phyloP scores from a whole-genome alignment of 2,888 invertebrate species.

The Xestia ashworthii region DNA sequence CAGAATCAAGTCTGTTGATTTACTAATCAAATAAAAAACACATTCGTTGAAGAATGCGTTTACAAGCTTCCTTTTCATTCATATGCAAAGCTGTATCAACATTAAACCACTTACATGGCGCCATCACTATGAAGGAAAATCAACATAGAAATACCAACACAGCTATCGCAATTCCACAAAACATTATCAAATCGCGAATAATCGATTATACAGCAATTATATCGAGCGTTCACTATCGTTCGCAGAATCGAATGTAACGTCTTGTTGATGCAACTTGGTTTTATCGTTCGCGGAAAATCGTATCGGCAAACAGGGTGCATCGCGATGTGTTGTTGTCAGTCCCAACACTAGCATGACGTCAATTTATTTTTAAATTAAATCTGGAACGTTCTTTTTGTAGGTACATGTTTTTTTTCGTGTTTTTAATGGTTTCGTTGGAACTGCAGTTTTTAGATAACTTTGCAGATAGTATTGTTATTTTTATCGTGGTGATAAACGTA shows the following conservation, averaged over 20 bases:
- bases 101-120: slow-evolving; percentile 20
- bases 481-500: slow-evolving; percentile 2
- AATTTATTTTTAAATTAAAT: slow-evolving; percentile 20
- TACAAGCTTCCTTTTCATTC: slow-evolving; percentile 13
- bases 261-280: slow-evolving; percentile 58
- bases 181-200: slow-evolving; percentile 59
- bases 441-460: slow-evolving; percentile 23
- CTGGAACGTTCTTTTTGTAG: slow-evolving; percentile 23
- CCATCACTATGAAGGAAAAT: slow-evolving; percentile 42
- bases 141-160: slow-evolving; percentile 36
- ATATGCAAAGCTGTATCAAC: slow-evolving; percentile 17
- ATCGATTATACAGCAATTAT: slow-evolving; percentile 64
- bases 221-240: slow-evolving; percentile 62
- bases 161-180: slow-evolving; percentile 56
- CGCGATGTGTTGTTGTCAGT: slow-evolving; percentile 51
- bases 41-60: neutral
- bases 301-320: slow-evolving; percentile 51
- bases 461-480: slow-evolving; percentile 4
- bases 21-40: slow-evolving; percentile 2
- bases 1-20: neutral
- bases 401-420: neutral
- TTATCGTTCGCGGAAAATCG: slow-evolving; percentile 61
- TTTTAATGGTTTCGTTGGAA: neutral
- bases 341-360: slow-evolving; percentile 50
- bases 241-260: slow-evolving; percentile 59